Conservation (phyloP, 1,140 invertebrate species). For the Drosophila bocqueti region DNA sequence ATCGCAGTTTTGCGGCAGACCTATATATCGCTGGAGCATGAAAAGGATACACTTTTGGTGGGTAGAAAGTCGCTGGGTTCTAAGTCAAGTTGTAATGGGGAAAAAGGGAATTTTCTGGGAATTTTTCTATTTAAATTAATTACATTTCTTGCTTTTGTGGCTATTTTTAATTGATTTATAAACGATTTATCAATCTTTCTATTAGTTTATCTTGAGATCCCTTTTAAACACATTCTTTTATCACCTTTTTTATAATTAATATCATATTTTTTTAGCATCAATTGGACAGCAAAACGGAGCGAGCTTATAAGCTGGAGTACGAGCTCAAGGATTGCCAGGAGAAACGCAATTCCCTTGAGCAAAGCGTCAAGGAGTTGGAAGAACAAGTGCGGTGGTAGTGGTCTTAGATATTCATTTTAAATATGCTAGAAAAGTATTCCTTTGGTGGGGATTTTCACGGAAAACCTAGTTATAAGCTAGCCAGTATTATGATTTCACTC, state of each 20-base stretch:
- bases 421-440: too few species aligned
- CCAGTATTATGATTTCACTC: too few species aligned
- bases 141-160: neutral
- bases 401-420: too few species aligned
- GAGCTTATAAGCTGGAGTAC: constrained; percentile 69
- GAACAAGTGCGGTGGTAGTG: constrained; percentile 70
- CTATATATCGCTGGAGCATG: constrained; percentile 63
- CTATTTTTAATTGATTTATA: neutral
- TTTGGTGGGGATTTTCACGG: too few species aligned
- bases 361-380: constrained; percentile 66
- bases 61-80: neutral
- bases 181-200: fast-evolving
- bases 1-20: constrained; percentile 66
- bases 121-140: neutral
- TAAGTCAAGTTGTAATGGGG: neutral
- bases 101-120: neutral
- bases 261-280: constrained; percentile 52
- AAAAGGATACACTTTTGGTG: constrained; percentile 78
- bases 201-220: neutral
- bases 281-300: constrained; percentile 77
- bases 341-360: constrained; percentile 56
- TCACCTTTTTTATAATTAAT: neutral
- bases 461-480: too few species aligned
- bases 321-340: constrained; percentile 71
- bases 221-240: neutral